Evolutionary conservation across 2,888 invertebrate species (phyloP).

Genomic region (Rhopalosiphum nymphaeae): DNA sequence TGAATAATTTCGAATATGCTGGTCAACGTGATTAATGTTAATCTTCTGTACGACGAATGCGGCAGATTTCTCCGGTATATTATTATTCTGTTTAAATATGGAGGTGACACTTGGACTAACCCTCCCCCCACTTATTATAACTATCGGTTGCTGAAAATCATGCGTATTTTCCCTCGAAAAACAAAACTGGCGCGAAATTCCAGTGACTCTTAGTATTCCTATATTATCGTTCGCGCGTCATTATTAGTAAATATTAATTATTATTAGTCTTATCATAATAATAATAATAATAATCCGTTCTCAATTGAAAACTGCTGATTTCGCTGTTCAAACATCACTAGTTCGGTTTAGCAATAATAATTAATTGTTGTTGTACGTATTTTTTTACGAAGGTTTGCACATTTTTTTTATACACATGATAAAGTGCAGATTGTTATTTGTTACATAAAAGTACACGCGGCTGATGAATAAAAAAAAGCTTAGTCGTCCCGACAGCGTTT

Average conservation of each 20-base stretch:
- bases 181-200: not conserved
- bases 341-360: constrained; percentile 35
- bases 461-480: constrained; percentile 52
- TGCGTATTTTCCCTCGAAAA: not conserved
- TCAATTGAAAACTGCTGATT: constrained; percentile 25
- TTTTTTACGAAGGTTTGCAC: constrained; percentile 38
- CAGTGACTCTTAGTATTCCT: not conserved
- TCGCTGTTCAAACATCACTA: not conserved
- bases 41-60: not conserved
- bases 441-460: constrained; percentile 49
- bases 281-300: constrained; percentile 10
- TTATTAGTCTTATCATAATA: not conserved
- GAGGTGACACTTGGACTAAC: not conserved
- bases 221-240: not conserved
- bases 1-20: not conserved
- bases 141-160: too few species aligned
- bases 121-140: not conserved
- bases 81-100: not conserved
- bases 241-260: constrained; percentile 23
- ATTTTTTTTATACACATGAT: constrained; percentile 38
- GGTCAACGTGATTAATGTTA: not conserved
- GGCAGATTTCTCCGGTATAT: not conserved
- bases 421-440: constrained; percentile 37
- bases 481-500: constrained; percentile 35
- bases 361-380: constrained; percentile 31